Percentiles rank a stretch among this genome's conserved stretches.
phyloP scores from a whole-genome alignment of 2,113 vertebrate species.

The Climacteris rufus region DNA sequence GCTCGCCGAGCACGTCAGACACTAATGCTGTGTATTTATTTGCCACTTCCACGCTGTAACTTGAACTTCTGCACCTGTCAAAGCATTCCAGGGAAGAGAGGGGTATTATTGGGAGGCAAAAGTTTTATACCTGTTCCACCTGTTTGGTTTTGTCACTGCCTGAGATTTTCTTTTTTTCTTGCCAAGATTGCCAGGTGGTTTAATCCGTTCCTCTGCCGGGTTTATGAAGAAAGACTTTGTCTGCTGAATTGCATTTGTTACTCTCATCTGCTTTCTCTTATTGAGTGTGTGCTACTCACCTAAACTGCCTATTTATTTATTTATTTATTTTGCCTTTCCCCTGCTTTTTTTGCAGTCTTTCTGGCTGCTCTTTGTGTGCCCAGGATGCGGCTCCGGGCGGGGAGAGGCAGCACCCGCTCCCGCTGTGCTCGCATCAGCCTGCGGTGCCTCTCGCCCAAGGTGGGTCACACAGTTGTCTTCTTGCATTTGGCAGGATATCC shows the following conservation, averaged over 20 bases:
- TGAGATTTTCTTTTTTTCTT: conserved; percentile 57
- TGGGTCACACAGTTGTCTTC: conserved; percentile 77
- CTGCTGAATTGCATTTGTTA: conserved; percentile 66
- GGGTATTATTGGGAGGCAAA: conserved; percentile 70
- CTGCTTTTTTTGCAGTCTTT: not conserved
- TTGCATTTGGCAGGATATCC: conserved; percentile 77
- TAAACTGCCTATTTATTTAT: not conserved
- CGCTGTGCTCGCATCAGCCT: conserved; percentile 57
- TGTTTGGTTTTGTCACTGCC: conserved; percentile 80
- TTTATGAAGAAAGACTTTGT: conserved; percentile 76
- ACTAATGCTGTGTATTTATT: conserved; percentile 82
- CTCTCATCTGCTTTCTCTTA: conserved; percentile 62
- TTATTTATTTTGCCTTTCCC: not conserved
- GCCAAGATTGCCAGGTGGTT: conserved; percentile 86
- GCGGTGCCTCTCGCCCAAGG: conserved; percentile 68
- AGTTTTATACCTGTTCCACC: conserved; percentile 89
- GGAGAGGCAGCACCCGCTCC: conserved; percentile 53
- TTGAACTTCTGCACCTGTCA: conserved; percentile 93
- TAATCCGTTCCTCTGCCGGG: conserved; percentile 77
- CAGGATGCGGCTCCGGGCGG: conserved; percentile 5
- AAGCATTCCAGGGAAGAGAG: conserved; percentile 76
- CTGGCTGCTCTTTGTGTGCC: not conserved
- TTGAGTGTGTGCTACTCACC: conserved; percentile 37
- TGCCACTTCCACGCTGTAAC: conserved; percentile 83
- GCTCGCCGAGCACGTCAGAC: conserved; percentile 78